A percentile compares a stretch with the other conserved stretches of the same genome.
phyloP scores from a whole-genome alignment of 2,797 vertebrate genomes.

The Cyprinella venusta region DNA sequence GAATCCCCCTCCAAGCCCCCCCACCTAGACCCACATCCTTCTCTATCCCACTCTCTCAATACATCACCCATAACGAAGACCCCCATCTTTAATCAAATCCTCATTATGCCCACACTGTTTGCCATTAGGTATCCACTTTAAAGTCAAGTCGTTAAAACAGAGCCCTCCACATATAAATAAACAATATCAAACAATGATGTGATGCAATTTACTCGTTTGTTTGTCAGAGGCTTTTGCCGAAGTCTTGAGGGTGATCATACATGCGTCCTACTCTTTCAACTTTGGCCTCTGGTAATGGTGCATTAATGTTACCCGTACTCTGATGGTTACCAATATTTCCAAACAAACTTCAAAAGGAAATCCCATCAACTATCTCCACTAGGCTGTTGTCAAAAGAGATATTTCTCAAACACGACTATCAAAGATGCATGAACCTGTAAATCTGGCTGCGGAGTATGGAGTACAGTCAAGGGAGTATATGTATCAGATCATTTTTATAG shows the following conservation, averaged over 20 bases:
- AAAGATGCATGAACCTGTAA: conserved; percentile 40
- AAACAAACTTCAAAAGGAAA: conserved; percentile 52
- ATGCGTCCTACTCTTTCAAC: conserved; percentile 1
- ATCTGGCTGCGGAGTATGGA: conserved; percentile 27
- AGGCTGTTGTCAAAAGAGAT: background rate
- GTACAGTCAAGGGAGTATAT: conserved; percentile 14
- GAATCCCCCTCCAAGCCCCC: conserved; percentile 56
- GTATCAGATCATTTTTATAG: conserved; percentile 29
- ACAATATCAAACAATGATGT: conserved; percentile 37
- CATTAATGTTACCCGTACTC: conserved; percentile 37
- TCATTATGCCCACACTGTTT: conserved; percentile 37
- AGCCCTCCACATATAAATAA: conserved; percentile 15
- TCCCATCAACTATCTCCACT: conserved; percentile 25
- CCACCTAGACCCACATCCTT: conserved; percentile 3
- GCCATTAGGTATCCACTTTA: conserved; percentile 24
- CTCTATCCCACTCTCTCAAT: conserved; percentile 16
- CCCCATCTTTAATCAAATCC: conserved; percentile 25
- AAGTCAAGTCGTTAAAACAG: conserved; percentile 26
- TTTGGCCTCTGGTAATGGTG: conserved; percentile 19
- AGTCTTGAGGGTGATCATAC: conserved; percentile 13
- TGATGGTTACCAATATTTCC: conserved; percentile 31
- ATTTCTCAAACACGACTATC: conserved; percentile 57
- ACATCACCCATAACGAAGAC: background rate
- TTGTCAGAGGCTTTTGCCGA: background rate
- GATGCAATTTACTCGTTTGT: background rate